These are phyloP conservation scores for Montifringilla adamsi DNA, from an alignment of 2,113 vertebrate species.

Conservation along the genomic window DNA sequence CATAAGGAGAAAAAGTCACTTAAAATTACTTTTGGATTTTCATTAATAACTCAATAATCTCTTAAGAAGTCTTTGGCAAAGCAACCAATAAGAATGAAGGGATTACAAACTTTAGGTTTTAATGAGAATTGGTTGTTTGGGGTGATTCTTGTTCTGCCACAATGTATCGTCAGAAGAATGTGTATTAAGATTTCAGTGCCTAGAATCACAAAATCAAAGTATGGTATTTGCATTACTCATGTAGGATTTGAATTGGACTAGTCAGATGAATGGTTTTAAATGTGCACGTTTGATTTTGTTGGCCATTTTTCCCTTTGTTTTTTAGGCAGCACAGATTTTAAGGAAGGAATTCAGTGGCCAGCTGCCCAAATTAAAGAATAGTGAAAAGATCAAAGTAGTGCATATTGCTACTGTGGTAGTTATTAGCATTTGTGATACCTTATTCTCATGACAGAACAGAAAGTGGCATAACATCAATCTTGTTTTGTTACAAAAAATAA, in stretches of 20 bases:
- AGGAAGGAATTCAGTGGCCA: conserved; percentile 12
- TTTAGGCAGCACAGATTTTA: conserved; percentile 20
- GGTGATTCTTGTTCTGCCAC: conserved; percentile 21
- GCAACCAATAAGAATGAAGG: neutral
- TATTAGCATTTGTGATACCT: conserved; percentile 52
- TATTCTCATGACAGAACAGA: conserved; percentile 61
- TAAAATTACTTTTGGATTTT: conserved; percentile 54
- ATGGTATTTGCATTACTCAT: neutral
- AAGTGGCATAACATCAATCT: conserved; percentile 68
- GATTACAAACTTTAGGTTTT: conserved; percentile 24
- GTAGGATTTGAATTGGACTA: neutral
- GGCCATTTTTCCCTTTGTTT: neutral
- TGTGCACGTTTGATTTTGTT: conserved; percentile 33
- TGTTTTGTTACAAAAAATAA: conserved; percentile 56
- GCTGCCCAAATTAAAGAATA: conserved; percentile 29
- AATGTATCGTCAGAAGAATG: neutral
- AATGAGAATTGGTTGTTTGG: conserved; percentile 24
- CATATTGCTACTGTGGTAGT: conserved; percentile 16
- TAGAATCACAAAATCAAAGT: conserved; percentile 40
- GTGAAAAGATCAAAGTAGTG: conserved; percentile 47
- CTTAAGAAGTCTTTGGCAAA: conserved; percentile 54
- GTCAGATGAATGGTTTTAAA: conserved; percentile 2
- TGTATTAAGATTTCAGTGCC: conserved; percentile 12
- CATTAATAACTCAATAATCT: conserved; percentile 64
- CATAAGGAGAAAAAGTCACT: conserved; percentile 1